These are phyloP conservation scores for Amorpha juglandis DNA, from an alignment of 2,888 invertebrate species.

Conservation along the genomic window DNA sequence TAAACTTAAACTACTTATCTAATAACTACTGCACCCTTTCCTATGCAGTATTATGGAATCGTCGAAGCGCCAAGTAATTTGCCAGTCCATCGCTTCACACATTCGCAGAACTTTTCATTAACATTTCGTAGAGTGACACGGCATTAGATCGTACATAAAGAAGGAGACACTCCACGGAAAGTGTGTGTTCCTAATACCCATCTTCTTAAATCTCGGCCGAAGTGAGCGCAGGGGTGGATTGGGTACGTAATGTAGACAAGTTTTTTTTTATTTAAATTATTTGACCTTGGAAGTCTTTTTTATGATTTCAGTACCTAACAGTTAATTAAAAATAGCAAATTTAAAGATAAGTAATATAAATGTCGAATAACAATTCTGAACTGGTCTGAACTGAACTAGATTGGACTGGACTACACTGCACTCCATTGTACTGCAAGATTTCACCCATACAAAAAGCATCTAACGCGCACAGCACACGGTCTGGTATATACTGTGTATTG, in stretches of 20 bases:
- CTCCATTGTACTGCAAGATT: too few relatives aligned
- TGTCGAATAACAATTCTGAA: too few relatives aligned
- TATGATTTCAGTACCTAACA: too few relatives aligned
- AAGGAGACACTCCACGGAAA: conserved; percentile 49
- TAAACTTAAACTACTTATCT: neutral
- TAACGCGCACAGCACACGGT: too few relatives aligned
- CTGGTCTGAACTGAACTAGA: too few relatives aligned
- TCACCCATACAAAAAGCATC: too few relatives aligned
- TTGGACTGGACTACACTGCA: too few relatives aligned
- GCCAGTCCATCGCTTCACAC: conserved; percentile 37
- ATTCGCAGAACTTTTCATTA: conserved; percentile 51
- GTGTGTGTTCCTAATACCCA: conserved; percentile 57
- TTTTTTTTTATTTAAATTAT: too few relatives aligned
- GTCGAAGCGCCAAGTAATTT: conserved; percentile 33
- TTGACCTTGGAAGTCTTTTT: too few relatives aligned
- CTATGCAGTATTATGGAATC: neutral
- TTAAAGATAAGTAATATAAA: too few relatives aligned
- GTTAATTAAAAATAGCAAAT: too few relatives aligned
- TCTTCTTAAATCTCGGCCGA: conserved; percentile 69
- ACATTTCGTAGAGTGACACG: conserved; percentile 52
- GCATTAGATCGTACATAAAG: conserved; percentile 59
- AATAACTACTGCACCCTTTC: neutral
- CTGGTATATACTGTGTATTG: too few relatives aligned
- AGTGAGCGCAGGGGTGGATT: conserved; percentile 47
- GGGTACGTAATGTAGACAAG: conserved; percentile 6